phyloP scores from a whole-genome alignment of 2,113 vertebrate species.

The Chaenocephalus aceratus region DNA sequence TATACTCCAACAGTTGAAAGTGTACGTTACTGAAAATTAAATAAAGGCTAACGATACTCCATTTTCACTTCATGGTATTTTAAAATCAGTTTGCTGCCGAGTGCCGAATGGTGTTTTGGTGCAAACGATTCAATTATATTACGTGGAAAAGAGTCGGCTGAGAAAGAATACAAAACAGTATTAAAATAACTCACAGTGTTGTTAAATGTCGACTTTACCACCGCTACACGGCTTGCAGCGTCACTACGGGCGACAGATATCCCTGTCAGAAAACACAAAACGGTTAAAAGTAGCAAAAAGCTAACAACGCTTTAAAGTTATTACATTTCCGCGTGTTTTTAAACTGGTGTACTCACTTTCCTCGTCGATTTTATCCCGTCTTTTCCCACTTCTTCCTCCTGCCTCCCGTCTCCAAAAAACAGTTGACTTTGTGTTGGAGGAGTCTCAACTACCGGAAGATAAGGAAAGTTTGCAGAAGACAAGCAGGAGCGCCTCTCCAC shows the following conservation, averaged over 20 bases:
- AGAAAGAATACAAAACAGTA: background rate
- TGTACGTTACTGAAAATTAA: background rate
- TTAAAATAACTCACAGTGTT: conserved; percentile 52
- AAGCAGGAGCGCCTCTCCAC: conserved; percentile 38
- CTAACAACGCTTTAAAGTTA: background rate
- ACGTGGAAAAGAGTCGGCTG: background rate
- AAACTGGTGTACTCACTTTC: conserved; percentile 4
- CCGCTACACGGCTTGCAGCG: background rate
- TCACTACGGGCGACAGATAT: background rate
- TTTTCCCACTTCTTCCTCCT: background rate
- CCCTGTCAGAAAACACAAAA: conserved; percentile 20
- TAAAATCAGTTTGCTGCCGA: background rate
- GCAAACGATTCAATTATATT: rapidly evolving
- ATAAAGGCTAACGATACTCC: background rate
- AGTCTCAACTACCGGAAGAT: conserved; percentile 69
- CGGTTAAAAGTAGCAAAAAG: background rate
- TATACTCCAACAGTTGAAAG: background rate
- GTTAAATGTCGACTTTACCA: conserved; percentile 19
- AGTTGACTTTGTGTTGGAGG: conserved; percentile 16
- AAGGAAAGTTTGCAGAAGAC: conserved; percentile 55
- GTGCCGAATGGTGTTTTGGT: background rate
- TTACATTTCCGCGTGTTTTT: background rate
- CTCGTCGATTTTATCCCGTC: background rate
- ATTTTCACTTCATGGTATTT: rapidly evolving
- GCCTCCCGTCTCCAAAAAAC: conserved; percentile 1